Conservation (phyloP, 1,140 invertebrate genomes). For the Drosophila sucinea region DNA sequence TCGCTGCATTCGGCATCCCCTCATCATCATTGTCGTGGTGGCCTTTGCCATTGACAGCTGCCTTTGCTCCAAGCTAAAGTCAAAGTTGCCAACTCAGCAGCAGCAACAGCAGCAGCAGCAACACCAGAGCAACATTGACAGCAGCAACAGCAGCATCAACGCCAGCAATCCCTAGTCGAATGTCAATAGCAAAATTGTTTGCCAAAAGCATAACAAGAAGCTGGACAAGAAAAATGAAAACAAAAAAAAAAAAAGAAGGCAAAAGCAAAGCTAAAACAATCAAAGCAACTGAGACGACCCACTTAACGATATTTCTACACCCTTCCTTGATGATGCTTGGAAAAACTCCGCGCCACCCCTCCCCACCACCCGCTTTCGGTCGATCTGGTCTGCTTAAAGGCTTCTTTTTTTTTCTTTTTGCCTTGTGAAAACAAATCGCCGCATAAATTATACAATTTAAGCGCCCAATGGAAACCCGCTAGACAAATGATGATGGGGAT, state of each 20-base stretch:
- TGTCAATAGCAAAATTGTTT: slow-evolving; percentile 76
- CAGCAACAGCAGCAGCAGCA: slow-evolving; percentile 30
- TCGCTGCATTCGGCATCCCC: slow-evolving; percentile 35
- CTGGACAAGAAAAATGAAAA: slow-evolving; percentile 4
- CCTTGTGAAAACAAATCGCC: slow-evolving; percentile 54
- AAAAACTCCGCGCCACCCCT: too few relatives aligned
- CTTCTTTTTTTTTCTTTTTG: not conserved
- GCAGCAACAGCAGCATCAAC: slow-evolving; percentile 35
- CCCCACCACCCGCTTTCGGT: not conserved
- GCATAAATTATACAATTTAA: slow-evolving; percentile 66
- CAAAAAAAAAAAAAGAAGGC: not conserved
- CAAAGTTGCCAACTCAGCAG: slow-evolving; percentile 65
- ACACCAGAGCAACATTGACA: slow-evolving; percentile 41
- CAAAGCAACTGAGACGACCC: slow-evolving; percentile 12
- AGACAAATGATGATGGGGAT: slow-evolving; percentile 51
- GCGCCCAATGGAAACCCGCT: slow-evolving; percentile 38
- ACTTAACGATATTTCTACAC: slow-evolving; percentile 15
- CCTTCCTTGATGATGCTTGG: not conserved
- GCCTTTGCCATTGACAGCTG: slow-evolving; percentile 64
- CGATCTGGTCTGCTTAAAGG: slow-evolving; percentile 1
- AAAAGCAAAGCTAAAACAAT: slow-evolving; percentile 18
- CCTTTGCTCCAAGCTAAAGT: slow-evolving; percentile 25
- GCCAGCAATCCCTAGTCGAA: slow-evolving; percentile 45
- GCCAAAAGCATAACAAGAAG: slow-evolving; percentile 58
- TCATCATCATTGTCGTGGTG: slow-evolving; percentile 15